Base-by-base conservation (phyloP, 2,113 vertebrate genomes). In the Ancistrus triradiatus region DNA sequence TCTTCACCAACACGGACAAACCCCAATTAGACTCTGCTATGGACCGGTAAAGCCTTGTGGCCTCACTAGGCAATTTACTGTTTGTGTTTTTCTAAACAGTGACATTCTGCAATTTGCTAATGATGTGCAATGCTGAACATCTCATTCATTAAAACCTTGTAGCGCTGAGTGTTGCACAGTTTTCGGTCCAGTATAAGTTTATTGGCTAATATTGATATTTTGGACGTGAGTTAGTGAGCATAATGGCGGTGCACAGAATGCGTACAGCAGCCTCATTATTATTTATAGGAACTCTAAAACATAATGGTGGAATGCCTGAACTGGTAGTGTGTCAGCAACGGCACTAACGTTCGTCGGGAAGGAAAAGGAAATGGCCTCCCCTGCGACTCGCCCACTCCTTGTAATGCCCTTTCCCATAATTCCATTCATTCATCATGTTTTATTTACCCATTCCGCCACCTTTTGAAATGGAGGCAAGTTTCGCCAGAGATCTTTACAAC, bases 401-500 rank as follows among this genome's bases (percentile, higher is more conserved):
- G 33, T 8, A 22, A 22, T 14, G 19, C 18, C 52, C 31, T 27
- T 38, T 18, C 51, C 33, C 31, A 27, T 48, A 38, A 48, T 19
- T 14, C 31, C 7, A 49, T 40, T 9, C 55, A 53, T 64, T 58
- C 33, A 40, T 49, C 53, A 50, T 31, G 35, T 49, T 50, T 58
- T 49, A 49, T 66, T 66, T 49, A 42, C 47, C 44, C 14, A 31
- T 53, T 59, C 25, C 55, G 11, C 13, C 44, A 38, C 51, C 63
- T 55, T 55, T 55, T 46, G 11, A 48, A n/a, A 37, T 18, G 19
- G 7, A 52, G 25, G 10, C 11, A 3, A 38, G 55, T 48, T 57
- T 65, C 15, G 62, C 7, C 9, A 7, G 51, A 46, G 40, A 46
- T 38, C 21, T 65, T 59, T 50, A 42, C 64, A 59, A 42, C 64